Evolutionary conservation across 2,113 vertebrate species (phyloP).

Genomic region (Stomatorhinus ivindoensis): DNA sequence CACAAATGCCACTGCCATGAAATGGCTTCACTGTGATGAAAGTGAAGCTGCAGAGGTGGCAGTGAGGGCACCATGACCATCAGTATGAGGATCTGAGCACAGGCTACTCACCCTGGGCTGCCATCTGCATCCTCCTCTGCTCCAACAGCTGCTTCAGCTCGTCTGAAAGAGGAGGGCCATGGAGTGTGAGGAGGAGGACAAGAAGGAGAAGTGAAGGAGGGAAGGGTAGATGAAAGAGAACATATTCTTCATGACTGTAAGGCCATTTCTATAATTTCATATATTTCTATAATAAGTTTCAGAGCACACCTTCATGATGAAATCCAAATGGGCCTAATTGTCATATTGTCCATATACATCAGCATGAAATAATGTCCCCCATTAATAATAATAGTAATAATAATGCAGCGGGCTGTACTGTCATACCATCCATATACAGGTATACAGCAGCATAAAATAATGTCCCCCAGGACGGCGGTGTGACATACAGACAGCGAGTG

Average conservation of each 20-base stretch:
- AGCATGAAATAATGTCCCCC: not conserved
- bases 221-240: not conserved
- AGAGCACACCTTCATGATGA: not conserved
- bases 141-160: constrained; percentile 74
- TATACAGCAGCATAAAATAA: too few species aligned
- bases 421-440: not conserved
- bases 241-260: not conserved
- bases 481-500: too few species aligned
- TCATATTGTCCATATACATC: not conserved
- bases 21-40: not conserved
- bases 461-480: too few species aligned
- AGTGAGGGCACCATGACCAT: not conserved
- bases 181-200: not conserved
- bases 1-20: not conserved
- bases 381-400: too few species aligned
- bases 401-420: too few species aligned
- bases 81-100: not conserved
- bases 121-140: constrained; percentile 67
- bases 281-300: not conserved
- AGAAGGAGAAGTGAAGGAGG: constrained; percentile 25
- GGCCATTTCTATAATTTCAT: too few species aligned
- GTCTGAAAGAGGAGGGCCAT: constrained; percentile 52
- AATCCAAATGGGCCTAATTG: not conserved
- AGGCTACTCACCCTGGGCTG: constrained; percentile 66
- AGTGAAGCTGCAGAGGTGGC: not conserved